A percentile compares a stretch with the other conserved stretches of the same genome.
These are phyloP conservation scores for Clytia hemisphaerica DNA, from an alignment of 30 jellyfish, hydroid and myxozoan genomes.

Conservation along the genomic window DNA sequence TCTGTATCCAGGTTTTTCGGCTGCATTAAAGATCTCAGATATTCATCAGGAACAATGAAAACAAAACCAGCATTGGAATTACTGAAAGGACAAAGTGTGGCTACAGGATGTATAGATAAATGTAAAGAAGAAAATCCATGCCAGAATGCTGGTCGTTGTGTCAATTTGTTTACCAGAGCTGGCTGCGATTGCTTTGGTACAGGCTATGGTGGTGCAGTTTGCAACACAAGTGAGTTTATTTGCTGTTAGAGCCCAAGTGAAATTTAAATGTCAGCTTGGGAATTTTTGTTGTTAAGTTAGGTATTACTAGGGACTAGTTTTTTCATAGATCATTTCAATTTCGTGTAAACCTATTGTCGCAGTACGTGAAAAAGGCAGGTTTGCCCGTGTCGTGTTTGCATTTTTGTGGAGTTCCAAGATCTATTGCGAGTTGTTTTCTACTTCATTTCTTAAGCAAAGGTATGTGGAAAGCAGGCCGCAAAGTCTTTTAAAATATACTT, in stretches of 20 bases:
- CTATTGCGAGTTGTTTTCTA: no score
- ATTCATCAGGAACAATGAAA: conserved; percentile 12
- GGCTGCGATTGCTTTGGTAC: conserved; percentile 51
- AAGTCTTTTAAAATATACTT: no score
- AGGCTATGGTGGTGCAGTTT: conserved; percentile 28
- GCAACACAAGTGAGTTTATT: conserved; percentile 19
- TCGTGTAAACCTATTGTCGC: no score
- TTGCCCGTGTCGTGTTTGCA: no score
- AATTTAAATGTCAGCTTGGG: not conserved
- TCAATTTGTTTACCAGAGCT: conserved; percentile 29
- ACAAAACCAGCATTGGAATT: conserved; percentile 15
- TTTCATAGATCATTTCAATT: not conserved
- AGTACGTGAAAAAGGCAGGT: no score
- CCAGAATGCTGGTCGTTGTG: conserved; percentile 24
- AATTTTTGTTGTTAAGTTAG: not conserved
- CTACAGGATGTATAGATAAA: conserved; percentile 17
- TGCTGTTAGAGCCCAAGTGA: not conserved
- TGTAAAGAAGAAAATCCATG: conserved; percentile 37
- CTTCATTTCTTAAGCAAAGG: no score
- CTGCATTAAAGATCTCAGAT: conserved; percentile 20
- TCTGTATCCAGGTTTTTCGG: conserved; percentile 35
- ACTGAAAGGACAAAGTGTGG: conserved; percentile 27
- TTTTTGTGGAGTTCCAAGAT: no score
- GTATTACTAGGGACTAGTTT: not conserved
- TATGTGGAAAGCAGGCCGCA: no score